Base-by-base conservation (phyloP, 2,888 invertebrate genomes). In the Oasisia sp. region DNA sequence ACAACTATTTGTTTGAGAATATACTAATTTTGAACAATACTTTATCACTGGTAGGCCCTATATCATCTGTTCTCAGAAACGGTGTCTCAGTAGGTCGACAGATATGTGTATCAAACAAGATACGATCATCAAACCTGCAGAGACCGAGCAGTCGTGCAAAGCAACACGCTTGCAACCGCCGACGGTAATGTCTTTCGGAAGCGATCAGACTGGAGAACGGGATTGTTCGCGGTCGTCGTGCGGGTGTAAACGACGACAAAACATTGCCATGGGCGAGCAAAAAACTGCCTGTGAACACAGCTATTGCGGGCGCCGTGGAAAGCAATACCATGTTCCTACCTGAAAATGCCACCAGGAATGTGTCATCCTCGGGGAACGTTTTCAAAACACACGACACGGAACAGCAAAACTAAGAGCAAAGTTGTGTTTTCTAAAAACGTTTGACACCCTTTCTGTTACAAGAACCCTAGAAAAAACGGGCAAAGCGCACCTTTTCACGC, bases 111-210 rank as follows among this genome's bases (percentile, higher is more conserved):
- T 74, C n/a, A 74, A 74, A 74, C 74, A 19, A 74, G 74, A 74
- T 74, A n/a, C 74, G n/a, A 74, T 74, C 74, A 74, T 74, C 74
- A 74, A 74, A 74, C n/a, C 27, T n/a, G 50, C 50, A 7, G 50
- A 50, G 9, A 50, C 27, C 27, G 74, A 7, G 27, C 74, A 74
- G 1, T 27, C 74, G 74, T 74, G 74, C 74, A 74, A 74, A 74
- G 74, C 27, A 74, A 74, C 74, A 74, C 74, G 27, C 27, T n/a
- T 74, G n/a, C 74, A 74, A 74, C 7, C 14, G 27, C 19, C 74
- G 74, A 74, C 74, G 74, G n/a, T 74, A 74, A 74, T 74, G 74
- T 19, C 74, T 74, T n/a, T 74, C 74, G 74, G 74, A 74, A 74
- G 74, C 74, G 27, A 74, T 7, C 74, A 27, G n/a, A 27, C 27